Base-by-base conservation (phyloP, 2,888 invertebrate genomes). In the Ceratothoa steindachneri region DNA sequence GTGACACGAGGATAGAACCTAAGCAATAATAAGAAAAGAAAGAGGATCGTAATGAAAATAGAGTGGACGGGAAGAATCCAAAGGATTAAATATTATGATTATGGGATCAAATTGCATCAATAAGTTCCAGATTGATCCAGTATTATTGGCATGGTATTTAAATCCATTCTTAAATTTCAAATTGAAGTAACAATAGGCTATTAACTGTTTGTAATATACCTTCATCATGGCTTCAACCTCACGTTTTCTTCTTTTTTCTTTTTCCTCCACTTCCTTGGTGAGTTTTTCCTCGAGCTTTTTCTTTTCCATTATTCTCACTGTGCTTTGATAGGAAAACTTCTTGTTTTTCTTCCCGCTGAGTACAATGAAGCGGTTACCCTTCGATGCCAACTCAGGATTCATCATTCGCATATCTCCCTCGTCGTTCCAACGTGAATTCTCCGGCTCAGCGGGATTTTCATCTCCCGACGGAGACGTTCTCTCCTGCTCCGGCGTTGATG, bases 301-400 rank as follows among this genome's bases (percentile, higher is more conserved):
- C 77, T 73, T 74, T 31, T 80, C 80, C 51, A 80, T 52, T 52
- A 80, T 41, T 28, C 80, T 71, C 29, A 80, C 77, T 4, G 80
- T 80, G 68, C 80, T 80, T 66, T 80, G 80, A 67, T 80, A 80
- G 24, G 80, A 79, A 52, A 80, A 80, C 70, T 78, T 78, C 71
- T 77, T 78, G 24, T 72, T 72, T 55, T 73, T 75, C 41, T 64
- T 66, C 55, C 67, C 73, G 19, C 55, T 72, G 15, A 60, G 68
- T 27, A 9, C 68, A 30, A n/a, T 66, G 67, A 22, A 19, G 67
- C 15, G 51, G 28, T 28, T 66, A 30, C 30, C 60, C 12, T 60
- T 60, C 24, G 60, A 24, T 3, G 24, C 1, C 1, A 12, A 1
- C 3, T 60, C 60, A 60, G 60, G 60, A 15, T 15, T 15, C 15